Evolutionary conservation across 2,888 invertebrate genomes (phyloP), one percentile per base, ranked within the genome.

Genomic region (Actias luna): DNA sequence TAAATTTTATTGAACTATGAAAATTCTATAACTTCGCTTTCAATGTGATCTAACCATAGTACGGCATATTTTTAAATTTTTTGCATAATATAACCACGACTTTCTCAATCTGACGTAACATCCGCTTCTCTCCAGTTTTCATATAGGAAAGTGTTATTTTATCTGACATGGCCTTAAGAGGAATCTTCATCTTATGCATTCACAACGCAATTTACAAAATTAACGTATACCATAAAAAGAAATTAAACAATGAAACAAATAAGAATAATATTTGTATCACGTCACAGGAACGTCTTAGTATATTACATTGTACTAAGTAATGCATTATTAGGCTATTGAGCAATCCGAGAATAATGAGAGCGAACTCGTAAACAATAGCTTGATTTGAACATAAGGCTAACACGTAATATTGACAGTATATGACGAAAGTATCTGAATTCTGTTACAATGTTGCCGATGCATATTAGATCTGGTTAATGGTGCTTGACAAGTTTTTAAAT

Each of bases 261-360:
- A 7, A 25, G 3, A 50, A 50, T 12, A 50, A 52, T 25, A 52
- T 25, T 2, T 14, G n/a, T 10, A 52, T 25, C 25, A 59, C 59
- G 63, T 63, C 52, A 63, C 63, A 59, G 59, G 63, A 63, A 59
- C 52, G 31, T 22, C 29, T 52, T 52, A 25, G 52, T 52, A 31
- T 55, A 55, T 18, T 31, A 14, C 27, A 14, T 55, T 33, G 59
- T 29, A 39, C 12, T 36, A 39, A 27, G 29, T 39, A 39, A 59
- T 16, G 52, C 55, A 63, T 36, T 42, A 59, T 59, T 42, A 59
- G 27, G 18, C 22, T 46, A 16, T 63, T 63, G 16, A 52, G 59
- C 52, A 63, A 63, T 25, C 16, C n/a, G 27, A 25, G 50, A 63
- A 63, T 63, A 50, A 59, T 59, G 59, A 59, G 55, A 63, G 55